phyloP scores from a whole-genome alignment of 2,888 invertebrate genomes.

The Baronia brevicornis region DNA sequence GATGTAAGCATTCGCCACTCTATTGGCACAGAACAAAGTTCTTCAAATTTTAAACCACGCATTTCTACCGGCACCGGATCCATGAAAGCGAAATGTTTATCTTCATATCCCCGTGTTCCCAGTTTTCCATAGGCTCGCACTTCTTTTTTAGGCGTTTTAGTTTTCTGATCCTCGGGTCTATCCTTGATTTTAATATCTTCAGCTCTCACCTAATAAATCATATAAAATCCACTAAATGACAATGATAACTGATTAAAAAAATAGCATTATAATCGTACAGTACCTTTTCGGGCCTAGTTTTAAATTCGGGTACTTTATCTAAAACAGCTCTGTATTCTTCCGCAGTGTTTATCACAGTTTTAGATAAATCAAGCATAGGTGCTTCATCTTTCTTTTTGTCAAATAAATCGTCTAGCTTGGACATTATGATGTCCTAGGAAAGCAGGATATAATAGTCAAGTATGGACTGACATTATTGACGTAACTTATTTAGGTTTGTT shows the following conservation, averaged over 20 bases:
- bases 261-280: neutral
- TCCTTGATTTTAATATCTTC: conserved; percentile 88
- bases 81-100: conserved; percentile 70
- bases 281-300: conserved; percentile 91
- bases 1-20: conserved; percentile 96
- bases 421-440: conserved; percentile 56
- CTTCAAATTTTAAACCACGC: conserved; percentile 82
- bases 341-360: conserved; percentile 82
- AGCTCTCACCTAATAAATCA: conserved; percentile 72
- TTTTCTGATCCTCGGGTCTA: conserved; percentile 80
- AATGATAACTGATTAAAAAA: conserved; percentile 9
- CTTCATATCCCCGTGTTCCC: conserved; percentile 77
- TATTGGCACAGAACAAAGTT: conserved; percentile 88
- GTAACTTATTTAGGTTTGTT: conserved; percentile 29
- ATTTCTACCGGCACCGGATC: conserved; percentile 91
- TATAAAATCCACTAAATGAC: conserved; percentile 17
- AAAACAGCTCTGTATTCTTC: conserved; percentile 89
- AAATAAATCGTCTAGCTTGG: conserved; percentile 88
- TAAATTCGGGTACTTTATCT: conserved; percentile 93
- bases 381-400: conserved; percentile 90
- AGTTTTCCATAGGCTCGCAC: conserved; percentile 78
- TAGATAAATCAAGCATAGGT: conserved; percentile 89
- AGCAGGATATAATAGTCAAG: conserved; percentile 4
- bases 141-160: conserved; percentile 84
- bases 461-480: conserved; percentile 37